Conservation (phyloP, 2,888 invertebrate species). For the Eutolmus rufibarbis region DNA sequence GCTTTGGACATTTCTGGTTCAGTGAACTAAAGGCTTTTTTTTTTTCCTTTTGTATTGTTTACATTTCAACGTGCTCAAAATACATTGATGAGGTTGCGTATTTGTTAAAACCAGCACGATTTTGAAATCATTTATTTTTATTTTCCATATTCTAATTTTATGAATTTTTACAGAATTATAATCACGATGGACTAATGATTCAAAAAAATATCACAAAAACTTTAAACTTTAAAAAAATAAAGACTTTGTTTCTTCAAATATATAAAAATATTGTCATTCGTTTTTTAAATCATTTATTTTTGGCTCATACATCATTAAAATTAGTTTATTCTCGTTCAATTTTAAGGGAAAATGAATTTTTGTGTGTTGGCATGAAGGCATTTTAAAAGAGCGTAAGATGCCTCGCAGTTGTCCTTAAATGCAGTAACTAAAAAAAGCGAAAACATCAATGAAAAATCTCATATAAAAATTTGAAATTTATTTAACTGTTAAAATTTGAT, state of each 20-base stretch:
- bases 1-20: background rate
- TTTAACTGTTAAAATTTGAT: too few species aligned
- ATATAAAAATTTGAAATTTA: too few species aligned
- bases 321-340: background rate
- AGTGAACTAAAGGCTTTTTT: background rate
- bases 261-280: background rate
- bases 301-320: background rate
- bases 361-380: slow-evolving; percentile 48
- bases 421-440: slow-evolving; percentile 51
- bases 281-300: background rate
- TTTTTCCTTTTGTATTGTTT: background rate
- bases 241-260: too few species aligned
- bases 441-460: background rate
- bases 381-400: slow-evolving; percentile 54
- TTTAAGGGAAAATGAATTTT: slow-evolving; percentile 19
- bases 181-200: too few species aligned
- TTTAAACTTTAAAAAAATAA: too few species aligned
- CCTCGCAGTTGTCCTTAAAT: slow-evolving; percentile 60
- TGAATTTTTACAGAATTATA: background rate
- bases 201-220: too few species aligned
- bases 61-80: background rate
- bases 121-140: background rate
- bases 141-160: background rate
- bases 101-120: background rate
- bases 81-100: background rate